A percentile compares a stretch with the other conserved stretches of the same genome.
These are phyloP conservation scores for Siderastrea radians DNA, from an alignment of 92 coral and sea anemone species.

Conservation along the genomic window DNA sequence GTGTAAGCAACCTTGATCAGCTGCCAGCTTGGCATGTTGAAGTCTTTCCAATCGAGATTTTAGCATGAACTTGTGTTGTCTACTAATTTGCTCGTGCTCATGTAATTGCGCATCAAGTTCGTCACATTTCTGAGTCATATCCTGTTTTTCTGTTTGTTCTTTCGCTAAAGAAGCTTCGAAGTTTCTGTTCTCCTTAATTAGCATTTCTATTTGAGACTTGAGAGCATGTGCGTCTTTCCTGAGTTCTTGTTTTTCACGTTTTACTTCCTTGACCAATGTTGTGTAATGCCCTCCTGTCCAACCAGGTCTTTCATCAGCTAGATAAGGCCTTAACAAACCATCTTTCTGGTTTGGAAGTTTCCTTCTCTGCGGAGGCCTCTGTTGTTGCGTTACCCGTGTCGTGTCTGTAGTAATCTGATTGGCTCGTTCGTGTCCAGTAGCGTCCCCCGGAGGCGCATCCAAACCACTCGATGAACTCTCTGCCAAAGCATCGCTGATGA, in stretches of 20 bases:
- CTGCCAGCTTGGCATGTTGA: slow-evolving; percentile 27
- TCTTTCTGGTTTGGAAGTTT: neutral
- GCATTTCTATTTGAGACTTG: neutral
- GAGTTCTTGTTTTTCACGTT: neutral
- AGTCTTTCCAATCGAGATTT: slow-evolving; percentile 36
- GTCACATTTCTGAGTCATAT: slow-evolving; percentile 4
- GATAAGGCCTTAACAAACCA: neutral
- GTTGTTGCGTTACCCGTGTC: neutral
- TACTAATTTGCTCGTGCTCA: neutral
- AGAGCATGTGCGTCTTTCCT: slow-evolving; percentile 1
- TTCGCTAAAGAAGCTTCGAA: neutral
- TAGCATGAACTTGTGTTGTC: slow-evolving; percentile 4
- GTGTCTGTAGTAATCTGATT: neutral
- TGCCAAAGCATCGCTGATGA: neutral
- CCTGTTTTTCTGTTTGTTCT: neutral
- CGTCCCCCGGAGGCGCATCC: neutral
- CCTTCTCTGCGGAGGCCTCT: neutral
- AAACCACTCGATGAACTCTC: neutral
- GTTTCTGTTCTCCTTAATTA: slow-evolving; percentile 11
- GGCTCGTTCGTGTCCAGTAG: neutral
- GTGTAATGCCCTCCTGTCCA: too few relatives aligned
- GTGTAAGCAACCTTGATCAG: slow-evolving; percentile 27
- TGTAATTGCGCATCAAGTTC: slow-evolving; percentile 1
- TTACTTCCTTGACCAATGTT: neutral
- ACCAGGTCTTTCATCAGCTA: neutral